A percentile compares a stretch with the other conserved stretches of the same genome.
Evolutionary conservation across 2,888 invertebrate species (phyloP).

Genomic region (Callyntrura guangdongensis): DNA sequence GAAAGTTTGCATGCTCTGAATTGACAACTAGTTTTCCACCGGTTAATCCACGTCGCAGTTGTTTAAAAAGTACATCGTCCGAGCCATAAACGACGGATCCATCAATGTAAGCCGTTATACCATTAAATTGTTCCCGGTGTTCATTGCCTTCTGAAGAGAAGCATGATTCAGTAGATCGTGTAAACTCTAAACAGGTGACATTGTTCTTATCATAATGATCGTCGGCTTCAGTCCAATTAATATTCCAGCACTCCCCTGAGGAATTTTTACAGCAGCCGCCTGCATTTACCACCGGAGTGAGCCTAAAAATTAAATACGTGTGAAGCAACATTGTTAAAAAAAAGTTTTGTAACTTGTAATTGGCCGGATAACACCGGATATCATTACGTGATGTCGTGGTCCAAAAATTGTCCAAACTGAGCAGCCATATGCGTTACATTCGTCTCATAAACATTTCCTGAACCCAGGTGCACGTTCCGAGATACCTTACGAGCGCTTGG

Average conservation of each 20-base stretch:
- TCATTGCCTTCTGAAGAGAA: conserved; percentile 32
- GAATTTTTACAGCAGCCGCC: conserved; percentile 74
- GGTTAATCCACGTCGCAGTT: neutral
- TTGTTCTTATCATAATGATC: conserved; percentile 76
- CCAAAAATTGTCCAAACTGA: conserved; percentile 80
- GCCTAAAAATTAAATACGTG: neutral
- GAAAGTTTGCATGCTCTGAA: conserved; percentile 26
- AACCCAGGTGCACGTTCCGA: conserved; percentile 88
- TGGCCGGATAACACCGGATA: no score
- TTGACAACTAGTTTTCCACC: conserved; percentile 57
- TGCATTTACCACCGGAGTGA: conserved; percentile 36
- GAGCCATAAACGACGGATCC: conserved; percentile 75
- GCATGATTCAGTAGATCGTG: conserved; percentile 37
- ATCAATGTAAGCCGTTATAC: conserved; percentile 82
- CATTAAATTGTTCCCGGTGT: conserved; percentile 82
- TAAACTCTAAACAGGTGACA: conserved; percentile 78
- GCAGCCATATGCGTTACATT: conserved; percentile 81
- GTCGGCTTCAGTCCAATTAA: conserved; percentile 68
- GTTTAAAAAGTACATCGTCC: neutral
- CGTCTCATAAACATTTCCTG: conserved; percentile 87
- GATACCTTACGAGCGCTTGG: conserved; percentile 93
- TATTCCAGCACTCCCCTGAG: conserved; percentile 80
- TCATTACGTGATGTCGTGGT: conserved; percentile 81
- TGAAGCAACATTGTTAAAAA: no score
- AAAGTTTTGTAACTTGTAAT: no score